A percentile compares a stretch with the other conserved stretches of the same genome.
Evolutionary conservation across 1,140 invertebrate genomes (phyloP).

Genomic region (Megalonaias nervosa): DNA sequence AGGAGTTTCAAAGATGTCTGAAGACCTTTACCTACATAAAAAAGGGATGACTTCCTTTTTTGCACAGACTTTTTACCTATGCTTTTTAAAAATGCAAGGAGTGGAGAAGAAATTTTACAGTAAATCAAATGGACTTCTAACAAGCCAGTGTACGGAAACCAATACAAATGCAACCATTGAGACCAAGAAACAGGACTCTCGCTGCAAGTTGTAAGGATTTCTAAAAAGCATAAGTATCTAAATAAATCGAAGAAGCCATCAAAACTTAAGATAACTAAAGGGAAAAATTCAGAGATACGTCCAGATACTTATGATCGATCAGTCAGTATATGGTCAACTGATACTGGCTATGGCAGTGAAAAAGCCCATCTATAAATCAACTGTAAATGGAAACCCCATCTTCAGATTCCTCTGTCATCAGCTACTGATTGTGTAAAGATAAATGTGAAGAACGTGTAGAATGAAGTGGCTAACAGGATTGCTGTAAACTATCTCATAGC

Average conservation of each 20-base stretch:
- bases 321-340: constrained; percentile 11
- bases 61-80: constrained; percentile 46
- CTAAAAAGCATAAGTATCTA: too few species aligned
- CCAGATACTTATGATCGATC: constrained; percentile 16
- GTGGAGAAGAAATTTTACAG: not conserved
- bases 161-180: not conserved
- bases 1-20: constrained; percentile 90
- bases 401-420: too few species aligned
- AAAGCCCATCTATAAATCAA: not conserved
- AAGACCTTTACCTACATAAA: constrained; percentile 91
- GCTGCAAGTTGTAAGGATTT: not conserved
- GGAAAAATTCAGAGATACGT: too few species aligned
- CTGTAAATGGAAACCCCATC: not conserved
- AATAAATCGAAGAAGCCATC: too few species aligned
- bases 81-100: constrained; percentile 20
- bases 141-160: not conserved
- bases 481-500: too few species aligned
- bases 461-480: too few species aligned
- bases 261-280: too few species aligned
- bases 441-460: too few species aligned
- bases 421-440: too few species aligned
- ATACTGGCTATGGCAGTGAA: constrained; percentile 32
- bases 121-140: constrained; percentile 14
- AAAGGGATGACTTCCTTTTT: constrained; percentile 53
- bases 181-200: not conserved